These are phyloP conservation scores for Amphiprion clarkii DNA, from an alignment of 2,797 vertebrate genomes.

Conservation along the genomic window DNA sequence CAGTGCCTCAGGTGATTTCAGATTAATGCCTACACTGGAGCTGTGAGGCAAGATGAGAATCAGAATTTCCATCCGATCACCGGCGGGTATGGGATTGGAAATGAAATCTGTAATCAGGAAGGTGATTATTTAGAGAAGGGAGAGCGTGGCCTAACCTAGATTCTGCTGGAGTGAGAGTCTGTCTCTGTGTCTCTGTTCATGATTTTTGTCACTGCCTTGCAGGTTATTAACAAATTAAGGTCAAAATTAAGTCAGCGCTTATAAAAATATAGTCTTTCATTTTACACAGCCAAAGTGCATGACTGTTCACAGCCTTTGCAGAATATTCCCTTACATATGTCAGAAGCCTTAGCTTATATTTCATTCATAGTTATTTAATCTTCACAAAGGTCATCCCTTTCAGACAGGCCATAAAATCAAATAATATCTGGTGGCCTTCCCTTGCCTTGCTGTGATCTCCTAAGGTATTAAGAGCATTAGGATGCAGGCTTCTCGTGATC, in stretches of 20 bases:
- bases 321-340: constrained; percentile 3
- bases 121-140: constrained; percentile 55
- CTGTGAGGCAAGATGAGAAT: constrained; percentile 56
- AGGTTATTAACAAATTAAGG: constrained; percentile 56
- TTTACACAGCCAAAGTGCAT: background rate
- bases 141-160: constrained; percentile 55
- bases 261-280: constrained; percentile 24
- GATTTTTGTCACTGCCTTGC: constrained; percentile 24
- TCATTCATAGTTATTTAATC: constrained; percentile 48
- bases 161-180: constrained; percentile 45
- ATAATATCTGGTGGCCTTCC: constrained; percentile 53
- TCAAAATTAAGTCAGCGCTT: constrained; percentile 35
- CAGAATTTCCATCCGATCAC: constrained; percentile 43
- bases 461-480: constrained; percentile 72
- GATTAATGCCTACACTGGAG: constrained; percentile 46
- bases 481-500: constrained; percentile 50
- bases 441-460: constrained; percentile 51
- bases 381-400: constrained; percentile 37
- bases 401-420: constrained; percentile 22
- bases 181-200: constrained; percentile 7
- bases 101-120: constrained; percentile 63
- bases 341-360: background rate
- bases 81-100: constrained; percentile 48
- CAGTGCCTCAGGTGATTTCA: constrained; percentile 70
- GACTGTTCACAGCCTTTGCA: constrained; percentile 1